These are phyloP conservation scores for Caenorhabditis sp. DNA, from an alignment of 2,888 invertebrate species.

Conservation along the genomic window DNA sequence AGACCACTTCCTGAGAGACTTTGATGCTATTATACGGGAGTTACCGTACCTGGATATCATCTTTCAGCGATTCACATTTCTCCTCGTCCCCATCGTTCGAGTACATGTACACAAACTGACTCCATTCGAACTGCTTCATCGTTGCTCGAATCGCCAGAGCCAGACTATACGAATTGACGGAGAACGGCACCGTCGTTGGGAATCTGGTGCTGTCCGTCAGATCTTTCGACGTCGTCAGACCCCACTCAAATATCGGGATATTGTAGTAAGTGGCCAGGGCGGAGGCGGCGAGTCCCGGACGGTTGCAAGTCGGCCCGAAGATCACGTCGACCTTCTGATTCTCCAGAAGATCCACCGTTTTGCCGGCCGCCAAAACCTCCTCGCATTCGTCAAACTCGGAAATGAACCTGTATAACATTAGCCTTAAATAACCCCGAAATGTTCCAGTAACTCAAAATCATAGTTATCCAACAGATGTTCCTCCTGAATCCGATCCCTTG, in stretches of 20 bases:
- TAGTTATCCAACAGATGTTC: constrained; percentile 56
- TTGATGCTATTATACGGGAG: not conserved
- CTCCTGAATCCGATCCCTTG: constrained; percentile 47
- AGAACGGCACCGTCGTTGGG: constrained; percentile 57
- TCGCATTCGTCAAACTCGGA: constrained; percentile 60
- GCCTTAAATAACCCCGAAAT: not conserved
- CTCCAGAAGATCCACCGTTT: constrained; percentile 40
- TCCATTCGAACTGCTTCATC: constrained; percentile 67
- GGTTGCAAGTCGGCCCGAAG: constrained; percentile 62
- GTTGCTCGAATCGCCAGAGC: constrained; percentile 54
- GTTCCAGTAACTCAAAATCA: constrained; percentile 49
- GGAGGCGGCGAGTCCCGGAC: constrained; percentile 53
- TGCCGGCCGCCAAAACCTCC: constrained; percentile 47
- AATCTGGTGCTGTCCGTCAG: constrained; percentile 48
- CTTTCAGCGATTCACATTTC: constrained; percentile 59
- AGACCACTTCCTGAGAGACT: constrained; percentile 20
- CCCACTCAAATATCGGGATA: constrained; percentile 60
- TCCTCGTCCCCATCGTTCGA: constrained; percentile 53
- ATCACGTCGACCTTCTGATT: constrained; percentile 57
- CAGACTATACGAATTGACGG: constrained; percentile 46
- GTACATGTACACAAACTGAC: constrained; percentile 70
- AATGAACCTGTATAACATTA: constrained; percentile 43
- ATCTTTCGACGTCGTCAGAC: constrained; percentile 42
- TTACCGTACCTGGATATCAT: constrained; percentile 50
- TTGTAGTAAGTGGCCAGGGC: constrained; percentile 58